Evolutionary conservation across 53 echinoderm and acorn worm species (phyloP), one percentile per base, ranked within the genome.

Genomic region (Astropecten irregularis): DNA sequence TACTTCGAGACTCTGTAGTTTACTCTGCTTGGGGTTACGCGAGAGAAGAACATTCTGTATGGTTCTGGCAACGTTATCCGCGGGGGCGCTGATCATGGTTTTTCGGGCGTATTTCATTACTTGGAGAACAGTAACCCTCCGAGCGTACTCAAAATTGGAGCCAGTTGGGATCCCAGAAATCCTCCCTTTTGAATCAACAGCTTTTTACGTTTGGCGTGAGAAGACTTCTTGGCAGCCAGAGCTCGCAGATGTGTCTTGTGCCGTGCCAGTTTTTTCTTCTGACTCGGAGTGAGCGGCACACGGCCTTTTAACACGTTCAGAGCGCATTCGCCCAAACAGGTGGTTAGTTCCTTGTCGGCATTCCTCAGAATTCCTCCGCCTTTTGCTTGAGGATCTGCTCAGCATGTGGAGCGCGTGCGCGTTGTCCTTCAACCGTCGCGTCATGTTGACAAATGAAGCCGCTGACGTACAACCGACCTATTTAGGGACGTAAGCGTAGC

Each of bases 251-350:
- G 83, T 54, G 66, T 36, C 69, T 54, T 68, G 56, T 83, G 42
- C 16, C 83, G 53, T 1, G 42, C 18, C 66, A 82, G 57, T 54
- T 68, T 83, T 57, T 68, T 83, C 83, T 83, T 83, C 54, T 83
- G 68, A 69, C 38, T 39, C 0, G 16, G 25, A 15, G 83, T 53
- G 3, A 83, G 16, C 2, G 68, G 68, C 32, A 83, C 83, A 16
- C 37, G 25, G 35, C 73, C 73, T 73, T 73, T 73, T 73, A 56
- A 64, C 7, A 86, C 65, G 66, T 86, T 86, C 35, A 73, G 52
- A 11, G 77, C 86, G 49, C 91, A 91, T 83, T 91, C 87, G 42
- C 87, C 86, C 0, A 91, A 19, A 30, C 91, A 83, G 30, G 63
- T 76, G 18, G 26, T 11, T 26, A 76, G 40, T 53, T 83, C 40